Percentiles rank a stretch among this genome's conserved stretches.
phyloP scores from a whole-genome alignment of 1,140 invertebrate genomes.

The Helicorthomorpha holstii region DNA sequence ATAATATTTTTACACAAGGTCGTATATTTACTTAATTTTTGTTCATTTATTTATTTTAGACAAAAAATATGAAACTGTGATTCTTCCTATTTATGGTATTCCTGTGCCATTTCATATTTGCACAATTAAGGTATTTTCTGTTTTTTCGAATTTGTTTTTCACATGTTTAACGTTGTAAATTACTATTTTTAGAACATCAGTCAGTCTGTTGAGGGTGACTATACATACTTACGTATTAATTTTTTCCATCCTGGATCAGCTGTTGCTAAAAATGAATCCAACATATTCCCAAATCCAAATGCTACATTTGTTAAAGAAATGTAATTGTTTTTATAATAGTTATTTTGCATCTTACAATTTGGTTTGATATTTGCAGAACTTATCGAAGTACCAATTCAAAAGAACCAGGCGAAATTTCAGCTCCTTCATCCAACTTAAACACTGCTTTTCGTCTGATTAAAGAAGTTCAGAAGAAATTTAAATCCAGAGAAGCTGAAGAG shows the following conservation, averaged over 20 bases:
- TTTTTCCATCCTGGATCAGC: slow-evolving; percentile 96
- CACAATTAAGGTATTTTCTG: slow-evolving; percentile 57
- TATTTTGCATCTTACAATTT: slow-evolving; percentile 6
- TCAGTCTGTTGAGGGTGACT: slow-evolving; percentile 95
- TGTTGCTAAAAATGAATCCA: slow-evolving; percentile 79
- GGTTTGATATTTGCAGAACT: slow-evolving; percentile 42
- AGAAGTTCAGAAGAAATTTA: slow-evolving; percentile 98
- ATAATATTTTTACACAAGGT: neutral
- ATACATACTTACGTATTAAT: slow-evolving; percentile 96
- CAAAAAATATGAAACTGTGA: slow-evolving; percentile 93
- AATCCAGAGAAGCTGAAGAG: slow-evolving; percentile 94
- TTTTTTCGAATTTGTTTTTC: too few relatives aligned
- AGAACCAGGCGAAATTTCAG: slow-evolving; percentile 87
- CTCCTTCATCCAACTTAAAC: slow-evolving; percentile 89
- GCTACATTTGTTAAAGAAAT: slow-evolving; percentile 97
- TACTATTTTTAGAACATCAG: slow-evolving; percentile 76
- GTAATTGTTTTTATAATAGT: slow-evolving; percentile 34
- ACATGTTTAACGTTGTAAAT: too few relatives aligned
- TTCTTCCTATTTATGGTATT: slow-evolving; percentile 87
- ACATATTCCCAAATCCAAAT: slow-evolving; percentile 78
- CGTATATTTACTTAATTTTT: slow-evolving; percentile 5
- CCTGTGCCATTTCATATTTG: slow-evolving; percentile 97
- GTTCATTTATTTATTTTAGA: slow-evolving; percentile 39
- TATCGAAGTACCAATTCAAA: slow-evolving; percentile 95
- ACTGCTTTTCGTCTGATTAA: slow-evolving; percentile 95